Conservation (phyloP, 2,888 invertebrate genomes). For the Scrobipalpa atriplicella region DNA sequence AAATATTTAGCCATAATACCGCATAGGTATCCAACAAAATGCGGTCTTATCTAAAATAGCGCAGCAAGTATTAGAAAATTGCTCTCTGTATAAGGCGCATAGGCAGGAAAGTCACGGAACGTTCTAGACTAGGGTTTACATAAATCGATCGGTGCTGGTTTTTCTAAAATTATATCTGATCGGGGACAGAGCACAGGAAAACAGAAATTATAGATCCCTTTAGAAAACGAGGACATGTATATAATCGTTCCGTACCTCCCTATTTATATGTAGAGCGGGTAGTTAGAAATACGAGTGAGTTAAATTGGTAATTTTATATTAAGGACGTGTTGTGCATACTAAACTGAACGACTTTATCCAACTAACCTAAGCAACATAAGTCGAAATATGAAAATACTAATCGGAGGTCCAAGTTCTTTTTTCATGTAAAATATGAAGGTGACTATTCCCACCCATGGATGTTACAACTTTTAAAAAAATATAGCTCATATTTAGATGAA, state of each 20-base stretch:
- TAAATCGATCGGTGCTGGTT: neutral
- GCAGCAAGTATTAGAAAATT: neutral
- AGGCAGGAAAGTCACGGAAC: constrained; percentile 5
- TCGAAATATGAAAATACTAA: too few relatives aligned
- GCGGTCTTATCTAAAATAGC: neutral
- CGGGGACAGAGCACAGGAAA: constrained; percentile 28
- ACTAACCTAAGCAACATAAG: too few relatives aligned
- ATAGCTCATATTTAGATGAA: too few relatives aligned
- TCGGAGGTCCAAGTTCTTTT: too few relatives aligned
- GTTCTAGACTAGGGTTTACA: constrained; percentile 16
- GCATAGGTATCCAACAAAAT: neutral
- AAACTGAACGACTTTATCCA: too few relatives aligned
- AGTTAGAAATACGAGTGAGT: neutral
- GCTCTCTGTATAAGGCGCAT: neutral
- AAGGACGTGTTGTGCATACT: too few relatives aligned
- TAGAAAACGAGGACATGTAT: constrained; percentile 28
- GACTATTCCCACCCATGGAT: too few relatives aligned
- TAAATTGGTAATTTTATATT: too few relatives aligned
- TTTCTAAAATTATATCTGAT: constrained; percentile 27
- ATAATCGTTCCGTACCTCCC: neutral
- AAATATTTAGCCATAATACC: too few relatives aligned
- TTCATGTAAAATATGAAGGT: too few relatives aligned
- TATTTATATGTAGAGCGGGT: constrained; percentile 10
- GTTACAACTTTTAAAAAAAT: too few relatives aligned
- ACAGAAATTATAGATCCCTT: constrained; percentile 32